Evolutionary conservation across 2,888 invertebrate genomes (phyloP).

Genomic region (Eristalinus sepulchralis): DNA sequence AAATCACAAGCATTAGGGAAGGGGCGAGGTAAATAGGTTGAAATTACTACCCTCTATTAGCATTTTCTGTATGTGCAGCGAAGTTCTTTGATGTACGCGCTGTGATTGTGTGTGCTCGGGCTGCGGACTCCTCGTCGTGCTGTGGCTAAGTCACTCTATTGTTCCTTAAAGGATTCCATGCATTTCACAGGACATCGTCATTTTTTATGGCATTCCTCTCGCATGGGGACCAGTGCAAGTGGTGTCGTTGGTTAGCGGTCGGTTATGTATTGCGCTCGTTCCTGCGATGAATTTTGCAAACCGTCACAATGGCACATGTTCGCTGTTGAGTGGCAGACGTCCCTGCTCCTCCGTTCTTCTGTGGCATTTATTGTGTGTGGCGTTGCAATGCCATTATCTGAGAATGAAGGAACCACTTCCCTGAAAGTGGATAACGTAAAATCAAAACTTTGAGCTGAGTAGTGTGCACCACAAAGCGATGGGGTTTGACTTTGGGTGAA

Average conservation of each 20-base stretch:
- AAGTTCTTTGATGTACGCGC: neutral
- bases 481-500: constrained; percentile 4
- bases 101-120: neutral
- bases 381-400: constrained; percentile 14
- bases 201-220: constrained; percentile 23
- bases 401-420: constrained; percentile 37
- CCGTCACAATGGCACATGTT: constrained; percentile 25
- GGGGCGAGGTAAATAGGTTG: constrained; percentile 29
- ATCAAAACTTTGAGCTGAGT: constrained; percentile 52
- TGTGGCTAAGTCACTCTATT: neutral
- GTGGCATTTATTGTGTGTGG: neutral
- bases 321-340: constrained; percentile 6
- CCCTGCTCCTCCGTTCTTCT: constrained; percentile 14
- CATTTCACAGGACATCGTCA: neutral
- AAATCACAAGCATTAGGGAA: constrained; percentile 53
- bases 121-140: neutral
- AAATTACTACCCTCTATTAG: constrained; percentile 45
- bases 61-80: constrained; percentile 9
- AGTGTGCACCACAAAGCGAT: constrained; percentile 38
- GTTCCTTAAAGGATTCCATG: neutral
- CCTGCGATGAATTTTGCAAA: constrained; percentile 13
- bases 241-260: neutral
- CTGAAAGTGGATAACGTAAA: constrained; percentile 41
- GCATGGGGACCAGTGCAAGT: neutral
- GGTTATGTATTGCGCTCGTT: neutral